phyloP scores from a whole-genome alignment of 2,113 vertebrate genomes.

The Tupaia tana region DNA sequence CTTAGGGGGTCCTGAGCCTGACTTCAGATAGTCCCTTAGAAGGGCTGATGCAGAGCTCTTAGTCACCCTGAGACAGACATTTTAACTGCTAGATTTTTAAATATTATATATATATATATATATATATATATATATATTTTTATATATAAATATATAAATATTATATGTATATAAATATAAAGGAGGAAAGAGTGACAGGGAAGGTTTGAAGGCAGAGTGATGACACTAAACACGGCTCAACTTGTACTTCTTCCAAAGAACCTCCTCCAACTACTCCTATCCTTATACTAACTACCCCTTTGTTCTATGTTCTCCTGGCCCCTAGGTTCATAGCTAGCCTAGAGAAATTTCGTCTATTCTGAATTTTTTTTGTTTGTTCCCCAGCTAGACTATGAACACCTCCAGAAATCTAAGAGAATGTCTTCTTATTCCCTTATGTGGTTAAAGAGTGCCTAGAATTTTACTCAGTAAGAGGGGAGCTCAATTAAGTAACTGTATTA shows the following conservation, averaged over 20 bases:
- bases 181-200: slow-evolving; percentile 14
- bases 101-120: too few relatives aligned
- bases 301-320: background rate
- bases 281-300: background rate
- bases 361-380: background rate
- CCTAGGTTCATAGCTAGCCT: background rate
- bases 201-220: slow-evolving; percentile 47
- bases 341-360: background rate
- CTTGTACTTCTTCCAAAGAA: background rate
- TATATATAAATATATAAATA: too few relatives aligned
- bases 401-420: background rate
- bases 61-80: slow-evolving; percentile 36
- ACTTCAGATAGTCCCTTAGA: background rate
- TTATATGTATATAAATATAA: too few relatives aligned
- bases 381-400: background rate
- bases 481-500: slow-evolving; percentile 1
- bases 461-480: background rate
- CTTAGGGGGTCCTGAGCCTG: slow-evolving; percentile 75
- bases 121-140: too few relatives aligned
- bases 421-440: background rate
- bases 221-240: background rate
- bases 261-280: background rate
- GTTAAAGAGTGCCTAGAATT: background rate
- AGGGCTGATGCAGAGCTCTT: background rate
- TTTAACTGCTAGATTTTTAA: slow-evolving; percentile 62